These are phyloP conservation scores for Paramormyrops kingsleyae DNA, from an alignment of 2,113 vertebrate genomes.

Conservation along the genomic window DNA sequence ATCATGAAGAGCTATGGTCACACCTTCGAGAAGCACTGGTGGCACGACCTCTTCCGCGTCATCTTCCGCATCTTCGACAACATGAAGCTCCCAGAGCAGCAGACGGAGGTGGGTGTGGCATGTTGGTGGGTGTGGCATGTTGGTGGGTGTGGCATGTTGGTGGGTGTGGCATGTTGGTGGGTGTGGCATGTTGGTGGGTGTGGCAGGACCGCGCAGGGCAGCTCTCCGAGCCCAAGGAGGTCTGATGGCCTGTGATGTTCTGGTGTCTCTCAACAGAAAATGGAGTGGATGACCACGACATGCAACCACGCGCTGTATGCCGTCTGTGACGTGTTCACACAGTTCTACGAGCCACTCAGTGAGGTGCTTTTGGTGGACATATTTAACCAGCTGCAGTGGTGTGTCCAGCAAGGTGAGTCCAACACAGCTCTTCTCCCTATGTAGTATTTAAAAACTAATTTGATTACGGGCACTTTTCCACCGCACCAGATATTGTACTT, in stretches of 20 bases:
- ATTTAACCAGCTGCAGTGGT: constrained; percentile 93
- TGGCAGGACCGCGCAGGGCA: background rate
- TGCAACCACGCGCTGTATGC: constrained; percentile 96
- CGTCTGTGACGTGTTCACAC: constrained; percentile 93
- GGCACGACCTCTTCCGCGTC: constrained; percentile 95
- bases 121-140: no score
- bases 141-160: no score
- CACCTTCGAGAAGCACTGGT: constrained; percentile 96
- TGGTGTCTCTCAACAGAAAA: constrained; percentile 66
- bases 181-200: no score
- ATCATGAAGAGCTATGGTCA: constrained; percentile 97
- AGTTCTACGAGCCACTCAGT: constrained; percentile 90
- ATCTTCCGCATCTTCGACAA: constrained; percentile 98
- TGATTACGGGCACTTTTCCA: background rate
- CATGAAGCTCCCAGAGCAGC: constrained; percentile 96
- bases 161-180: background rate
- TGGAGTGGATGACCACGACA: constrained; percentile 97
- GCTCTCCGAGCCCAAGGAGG: background rate
- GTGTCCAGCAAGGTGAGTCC: constrained; percentile 86
- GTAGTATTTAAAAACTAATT: background rate
- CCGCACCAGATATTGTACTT: no score
- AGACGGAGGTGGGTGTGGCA: constrained; percentile 96
- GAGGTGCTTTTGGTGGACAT: constrained; percentile 86
- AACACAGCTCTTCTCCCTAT: background rate
- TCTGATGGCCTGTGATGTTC: background rate